phyloP scores from a whole-genome alignment of 2,797 vertebrate genomes.

The Neosilurus hyrtlii region DNA sequence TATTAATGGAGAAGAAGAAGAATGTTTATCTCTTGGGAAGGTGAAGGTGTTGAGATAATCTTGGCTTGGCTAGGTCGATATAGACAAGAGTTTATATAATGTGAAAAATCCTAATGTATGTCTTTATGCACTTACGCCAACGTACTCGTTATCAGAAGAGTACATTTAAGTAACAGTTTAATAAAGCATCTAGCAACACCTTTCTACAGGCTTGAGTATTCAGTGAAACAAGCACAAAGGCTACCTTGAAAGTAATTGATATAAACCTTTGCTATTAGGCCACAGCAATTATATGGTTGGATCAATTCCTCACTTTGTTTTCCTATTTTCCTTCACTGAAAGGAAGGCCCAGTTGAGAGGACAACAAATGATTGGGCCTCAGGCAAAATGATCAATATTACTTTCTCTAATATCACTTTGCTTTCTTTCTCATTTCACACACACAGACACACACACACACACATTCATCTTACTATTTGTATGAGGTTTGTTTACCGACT shows the following conservation, averaged over 20 bases:
- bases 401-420: conserved; percentile 29
- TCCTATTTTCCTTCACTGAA: conserved; percentile 29
- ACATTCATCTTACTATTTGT: neutral
- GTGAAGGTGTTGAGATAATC: conserved; percentile 1
- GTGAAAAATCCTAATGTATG: too few species aligned
- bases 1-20: neutral
- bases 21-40: neutral
- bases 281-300: neutral
- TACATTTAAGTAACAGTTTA: neutral
- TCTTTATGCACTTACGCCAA: too few species aligned
- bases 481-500: too few species aligned
- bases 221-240: neutral
- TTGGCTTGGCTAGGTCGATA: neutral
- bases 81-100: neutral
- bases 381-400: conserved; percentile 46
- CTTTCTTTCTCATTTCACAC: conserved; percentile 1
- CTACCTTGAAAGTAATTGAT: conserved; percentile 9
- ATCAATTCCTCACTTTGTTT: conserved; percentile 27
- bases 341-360: conserved; percentile 34
- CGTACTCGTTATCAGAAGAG: neutral
- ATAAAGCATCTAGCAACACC: neutral
- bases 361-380: conserved; percentile 37
- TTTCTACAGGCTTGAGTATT: neutral
- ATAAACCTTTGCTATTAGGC: conserved; percentile 1
- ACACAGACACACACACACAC: neutral